These are phyloP conservation scores for Chaetogeoica ovagalla DNA, from an alignment of 2,888 invertebrate genomes.

Conservation along the genomic window DNA sequence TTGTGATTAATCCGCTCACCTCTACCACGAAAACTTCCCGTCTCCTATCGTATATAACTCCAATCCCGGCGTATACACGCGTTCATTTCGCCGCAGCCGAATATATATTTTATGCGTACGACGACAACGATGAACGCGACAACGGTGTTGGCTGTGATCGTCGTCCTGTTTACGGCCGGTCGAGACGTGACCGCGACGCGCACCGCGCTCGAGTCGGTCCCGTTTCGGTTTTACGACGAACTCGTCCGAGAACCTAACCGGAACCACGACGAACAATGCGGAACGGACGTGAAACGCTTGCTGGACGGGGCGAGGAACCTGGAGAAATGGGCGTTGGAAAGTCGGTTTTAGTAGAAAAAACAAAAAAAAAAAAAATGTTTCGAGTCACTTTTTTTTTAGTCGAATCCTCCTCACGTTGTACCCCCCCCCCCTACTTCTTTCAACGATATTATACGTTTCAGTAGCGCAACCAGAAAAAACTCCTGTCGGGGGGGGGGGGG, in stretches of 20 bases:
- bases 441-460: no score
- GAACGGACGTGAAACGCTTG: constrained; percentile 4
- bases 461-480: no score
- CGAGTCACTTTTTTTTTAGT: no score
- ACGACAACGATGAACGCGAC: neutral
- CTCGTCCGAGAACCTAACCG: neutral
- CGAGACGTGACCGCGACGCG: neutral
- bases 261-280: neutral
- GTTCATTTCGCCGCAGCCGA: neutral
- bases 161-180: neutral
- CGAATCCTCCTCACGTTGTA: no score
- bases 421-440: no score
- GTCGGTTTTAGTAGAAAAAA: no score
- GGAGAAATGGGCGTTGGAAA: constrained; percentile 40
- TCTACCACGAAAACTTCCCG: no score
- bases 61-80: neutral
- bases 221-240: constrained; percentile 34
- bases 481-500: no score
- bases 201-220: constrained; percentile 7
- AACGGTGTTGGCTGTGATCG: neutral
- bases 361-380: no score
- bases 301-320: constrained; percentile 20
- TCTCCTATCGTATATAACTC: neutral
- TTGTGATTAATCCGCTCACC: no score
- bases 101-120: no score